These are phyloP conservation scores for Drosophila antonietae DNA, from an alignment of 2,888 invertebrate genomes.

Conservation along the genomic window DNA sequence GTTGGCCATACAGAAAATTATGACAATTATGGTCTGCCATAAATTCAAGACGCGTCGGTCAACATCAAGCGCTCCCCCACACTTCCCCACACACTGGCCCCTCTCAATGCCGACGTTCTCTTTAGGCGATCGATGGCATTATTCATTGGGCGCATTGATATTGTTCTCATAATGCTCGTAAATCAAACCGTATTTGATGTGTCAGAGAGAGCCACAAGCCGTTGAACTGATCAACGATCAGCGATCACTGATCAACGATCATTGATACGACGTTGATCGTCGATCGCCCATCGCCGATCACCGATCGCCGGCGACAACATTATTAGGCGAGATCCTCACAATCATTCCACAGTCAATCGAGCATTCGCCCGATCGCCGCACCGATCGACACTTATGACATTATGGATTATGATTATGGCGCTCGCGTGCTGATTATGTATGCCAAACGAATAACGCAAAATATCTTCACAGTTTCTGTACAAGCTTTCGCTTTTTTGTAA, in stretches of 20 bases:
- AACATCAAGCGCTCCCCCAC: slow-evolving; percentile 60
- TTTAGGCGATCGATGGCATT: slow-evolving; percentile 52
- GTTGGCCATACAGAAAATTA: slow-evolving; percentile 76
- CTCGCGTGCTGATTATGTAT: slow-evolving; percentile 78
- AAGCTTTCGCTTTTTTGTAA: slow-evolving; percentile 56
- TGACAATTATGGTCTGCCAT: slow-evolving; percentile 83
- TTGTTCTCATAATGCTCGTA: slow-evolving; percentile 64
- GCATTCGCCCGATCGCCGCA: slow-evolving; percentile 56
- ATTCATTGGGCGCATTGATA: slow-evolving; percentile 68
- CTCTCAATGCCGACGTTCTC: slow-evolving; percentile 1
- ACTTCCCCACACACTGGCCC: neutral
- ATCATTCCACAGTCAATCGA: slow-evolving; percentile 50
- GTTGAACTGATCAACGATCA: slow-evolving; percentile 67
- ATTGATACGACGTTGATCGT: slow-evolving; percentile 25
- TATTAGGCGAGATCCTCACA: slow-evolving; percentile 74
- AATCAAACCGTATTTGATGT: slow-evolving; percentile 67
- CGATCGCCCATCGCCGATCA: slow-evolving; percentile 11
- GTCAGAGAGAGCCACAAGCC: slow-evolving; percentile 74
- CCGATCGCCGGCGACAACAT: slow-evolving; percentile 62
- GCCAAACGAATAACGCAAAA: slow-evolving; percentile 65
- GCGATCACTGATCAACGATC: slow-evolving; percentile 38
- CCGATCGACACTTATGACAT: slow-evolving; percentile 74
- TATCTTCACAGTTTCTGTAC: slow-evolving; percentile 37
- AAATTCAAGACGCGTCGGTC: slow-evolving; percentile 68
- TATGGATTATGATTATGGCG: slow-evolving; percentile 76